Percentiles rank a stretch among this genome's conserved stretches.
Evolutionary conservation across 2,113 vertebrate species (phyloP).

Genomic region (Melospiza georgiana): DNA sequence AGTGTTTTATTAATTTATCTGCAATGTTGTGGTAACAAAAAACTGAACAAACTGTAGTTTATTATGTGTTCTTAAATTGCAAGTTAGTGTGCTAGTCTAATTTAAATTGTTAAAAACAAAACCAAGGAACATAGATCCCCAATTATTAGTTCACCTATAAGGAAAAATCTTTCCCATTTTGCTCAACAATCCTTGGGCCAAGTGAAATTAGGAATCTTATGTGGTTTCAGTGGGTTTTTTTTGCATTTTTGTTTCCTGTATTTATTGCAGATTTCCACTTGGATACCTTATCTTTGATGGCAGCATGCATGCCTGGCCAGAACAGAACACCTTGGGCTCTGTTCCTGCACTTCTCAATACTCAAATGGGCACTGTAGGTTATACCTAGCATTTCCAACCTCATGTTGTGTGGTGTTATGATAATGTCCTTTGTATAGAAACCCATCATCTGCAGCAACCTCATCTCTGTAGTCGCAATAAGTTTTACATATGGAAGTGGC

Average conservation of each 20-base stretch:
- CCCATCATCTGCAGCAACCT: constrained; percentile 67
- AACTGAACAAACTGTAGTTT: constrained; percentile 1
- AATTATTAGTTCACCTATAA: constrained; percentile 10
- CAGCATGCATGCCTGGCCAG: constrained; percentile 73
- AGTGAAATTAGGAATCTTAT: constrained; percentile 66
- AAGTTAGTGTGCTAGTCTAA: constrained; percentile 1
- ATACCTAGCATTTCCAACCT: constrained; percentile 73
- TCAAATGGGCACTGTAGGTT: constrained; percentile 74
- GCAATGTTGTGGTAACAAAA: constrained; percentile 22
- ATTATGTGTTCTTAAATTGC: constrained; percentile 39
- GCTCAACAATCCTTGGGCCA: constrained; percentile 65
- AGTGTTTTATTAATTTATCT: constrained; percentile 28
- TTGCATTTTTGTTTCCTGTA: constrained; percentile 74
- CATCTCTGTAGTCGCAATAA: constrained; percentile 67
- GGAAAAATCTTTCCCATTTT: constrained; percentile 42
- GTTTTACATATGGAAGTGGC: constrained; percentile 61
- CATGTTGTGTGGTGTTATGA: constrained; percentile 72
- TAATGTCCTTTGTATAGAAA: constrained; percentile 70
- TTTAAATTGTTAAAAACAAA: constrained; percentile 32
- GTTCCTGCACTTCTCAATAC: constrained; percentile 73
- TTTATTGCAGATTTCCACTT: constrained; percentile 73
- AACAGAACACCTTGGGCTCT: constrained; percentile 74
- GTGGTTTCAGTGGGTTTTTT: constrained; percentile 73
- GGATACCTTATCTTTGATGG: constrained; percentile 73
- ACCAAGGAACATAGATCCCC: constrained; percentile 2